Evolutionary conservation across 2,888 invertebrate species (phyloP).

Genomic region (Plagodis pulveraria): DNA sequence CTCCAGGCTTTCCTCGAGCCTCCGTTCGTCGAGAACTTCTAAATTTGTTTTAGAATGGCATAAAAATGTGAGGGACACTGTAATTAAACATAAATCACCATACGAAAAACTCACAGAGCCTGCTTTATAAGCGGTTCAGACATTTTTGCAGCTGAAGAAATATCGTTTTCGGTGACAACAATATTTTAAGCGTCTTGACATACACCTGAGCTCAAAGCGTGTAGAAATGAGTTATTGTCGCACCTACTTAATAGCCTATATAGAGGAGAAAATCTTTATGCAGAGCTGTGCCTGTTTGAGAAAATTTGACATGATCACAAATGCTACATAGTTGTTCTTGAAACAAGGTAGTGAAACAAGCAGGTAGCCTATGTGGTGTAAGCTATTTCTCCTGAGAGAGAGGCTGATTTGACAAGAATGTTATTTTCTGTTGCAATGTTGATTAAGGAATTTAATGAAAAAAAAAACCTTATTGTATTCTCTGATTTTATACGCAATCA

Average conservation of each 20-base stretch:
- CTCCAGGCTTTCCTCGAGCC: conserved; percentile 44
- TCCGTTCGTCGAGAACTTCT: conserved; percentile 51
- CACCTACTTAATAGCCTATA: conserved; percentile 35
- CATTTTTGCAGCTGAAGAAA: conserved; percentile 71
- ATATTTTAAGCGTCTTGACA: conserved; percentile 69
- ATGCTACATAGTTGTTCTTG: too few species aligned
- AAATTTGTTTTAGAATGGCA: conserved; percentile 61
- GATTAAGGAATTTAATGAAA: too few species aligned
- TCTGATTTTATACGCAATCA: too few species aligned
- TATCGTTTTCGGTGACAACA: conserved; percentile 74
- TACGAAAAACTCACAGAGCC: conserved; percentile 62
- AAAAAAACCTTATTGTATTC: too few species aligned
- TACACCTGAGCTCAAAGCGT: conserved; percentile 69
- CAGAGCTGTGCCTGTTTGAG: neutral
- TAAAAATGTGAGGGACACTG: conserved; percentile 67
- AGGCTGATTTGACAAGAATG: too few species aligned
- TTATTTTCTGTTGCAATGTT: too few species aligned
- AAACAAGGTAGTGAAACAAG: too few species aligned
- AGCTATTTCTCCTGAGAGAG: too few species aligned
- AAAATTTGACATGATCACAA: neutral
- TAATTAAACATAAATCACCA: conserved; percentile 80
- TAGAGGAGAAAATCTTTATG: neutral
- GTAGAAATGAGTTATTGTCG: conserved; percentile 66
- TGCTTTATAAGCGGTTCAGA: conserved; percentile 62
- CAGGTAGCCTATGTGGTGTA: too few species aligned